Base-by-base conservation (phyloP, 1,140 invertebrate species). In the Grapholita molesta region DNA sequence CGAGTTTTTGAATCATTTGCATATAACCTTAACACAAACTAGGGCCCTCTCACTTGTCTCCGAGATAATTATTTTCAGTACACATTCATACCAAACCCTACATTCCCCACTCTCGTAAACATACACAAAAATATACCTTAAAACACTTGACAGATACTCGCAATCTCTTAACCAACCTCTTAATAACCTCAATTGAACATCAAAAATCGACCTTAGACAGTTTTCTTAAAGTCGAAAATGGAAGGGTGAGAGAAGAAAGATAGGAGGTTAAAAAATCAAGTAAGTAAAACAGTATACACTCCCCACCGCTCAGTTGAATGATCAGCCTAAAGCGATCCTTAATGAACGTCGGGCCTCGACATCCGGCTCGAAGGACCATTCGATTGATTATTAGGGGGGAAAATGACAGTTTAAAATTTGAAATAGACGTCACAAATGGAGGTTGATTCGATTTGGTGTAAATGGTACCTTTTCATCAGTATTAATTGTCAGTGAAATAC, bases 371-470 rank as follows among this genome's bases (percentile, higher is more conserved):
- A 15, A 53, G 48, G 48, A 57, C 53, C 55, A 48, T 61, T 61
- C 55, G 55, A 61, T 61, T 61, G 55, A 61, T 61, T 61, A 61
- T 61, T 28, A 61, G n/a, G 55, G 55, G 25, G 55, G n/a, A 48
- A 61, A 30, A 24, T 61, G 55, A 61, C 55, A 61, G 55, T 61
- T 61, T 61, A 61, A 61, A 61, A 61, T 61, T n/a, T 61, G 55
- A 61, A 61, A 61, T 61, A 61, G 55, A 61, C 55, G 55, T 61
- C 55, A 57, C 53, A 61, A 61, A 61, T 32, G 55, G 55, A 28
- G 55, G 55, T 61, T 61, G 11, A 61, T 32, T 61, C 55, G 55
- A 61, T 61, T 61, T 57, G 24, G 28, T 18, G 25, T 30, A 23
- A 61, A 61, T 61, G 55, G 21, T 38, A n/a, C 28, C 42, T 61